Evolutionary conservation across 2,797 vertebrate species (phyloP).

Genomic region (Avahi laniger): DNA sequence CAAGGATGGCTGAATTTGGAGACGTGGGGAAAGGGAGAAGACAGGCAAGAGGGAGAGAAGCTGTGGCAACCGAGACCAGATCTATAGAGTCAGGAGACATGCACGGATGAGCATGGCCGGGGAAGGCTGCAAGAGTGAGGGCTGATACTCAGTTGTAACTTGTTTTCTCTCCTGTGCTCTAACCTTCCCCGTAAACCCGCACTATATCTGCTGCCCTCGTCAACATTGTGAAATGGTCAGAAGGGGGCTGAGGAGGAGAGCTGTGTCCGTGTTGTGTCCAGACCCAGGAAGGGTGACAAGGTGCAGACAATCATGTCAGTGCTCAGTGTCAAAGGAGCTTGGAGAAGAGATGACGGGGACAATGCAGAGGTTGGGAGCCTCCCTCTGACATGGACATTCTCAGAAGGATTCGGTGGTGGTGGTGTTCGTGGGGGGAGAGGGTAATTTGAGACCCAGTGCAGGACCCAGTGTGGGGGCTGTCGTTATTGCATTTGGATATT

Average conservation of each 20-base stretch:
- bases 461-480: neutral
- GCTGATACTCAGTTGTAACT: neutral
- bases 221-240: no score
- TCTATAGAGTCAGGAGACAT: neutral
- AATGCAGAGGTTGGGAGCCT: neutral
- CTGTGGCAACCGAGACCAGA: accelerated
- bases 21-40: neutral
- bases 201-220: neutral
- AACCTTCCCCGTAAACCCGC: neutral
- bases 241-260: neutral
- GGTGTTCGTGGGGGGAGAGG: neutral
- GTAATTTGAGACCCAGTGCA: neutral
- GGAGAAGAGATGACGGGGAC: neutral
- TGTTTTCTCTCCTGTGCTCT: no score
- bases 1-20: neutral
- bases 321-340: neutral
- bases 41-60: neutral
- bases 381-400: neutral
- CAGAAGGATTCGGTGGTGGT: neutral
- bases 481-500: neutral
- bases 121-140: neutral
- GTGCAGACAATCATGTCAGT: neutral
- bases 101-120: neutral
- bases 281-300: neutral
- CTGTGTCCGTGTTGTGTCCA: no score